Evolutionary conservation across 2,888 invertebrate genomes (phyloP), one percentile per base, ranked within the genome.

Genomic region (Neuroscelio doddi): DNA sequence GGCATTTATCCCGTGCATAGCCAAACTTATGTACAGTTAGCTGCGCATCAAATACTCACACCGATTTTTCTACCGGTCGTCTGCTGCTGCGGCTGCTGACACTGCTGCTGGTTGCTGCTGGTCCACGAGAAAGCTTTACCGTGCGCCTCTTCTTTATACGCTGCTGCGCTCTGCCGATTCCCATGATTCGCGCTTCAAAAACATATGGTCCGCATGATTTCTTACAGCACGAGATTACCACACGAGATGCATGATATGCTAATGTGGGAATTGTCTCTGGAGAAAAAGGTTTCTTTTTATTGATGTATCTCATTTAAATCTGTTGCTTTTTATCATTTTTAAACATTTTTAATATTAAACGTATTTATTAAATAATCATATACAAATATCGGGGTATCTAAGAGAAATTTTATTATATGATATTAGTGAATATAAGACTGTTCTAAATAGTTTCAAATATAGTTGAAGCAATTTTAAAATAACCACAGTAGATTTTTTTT

Each of bases 1-100:
- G 63, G 51, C 56, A 56, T 63, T 56, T 63, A 53, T 53, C 53
- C 64, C 53, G 58, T 55, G 64, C 64, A 58, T 58, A 80, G 79
- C 76, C 78, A 75, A 82, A 82, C 77, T 82, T 80, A 74, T 77
- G 78, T 79, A 82, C 80, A 78, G 79, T 81, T 80, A 77, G 73
- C 76, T 73, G 73, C 75, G 74, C 75, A 73, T 76, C 77, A 64
- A 78, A 78, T 73, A 70, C 74, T 73, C 72, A 56, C 69, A 72
- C 64, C 70, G 65, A 77, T 73, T 75, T 75, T 74, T 74, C 72
- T 69, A 50, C 62, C 64, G 63, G 52, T 38, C 38, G 63, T 53
- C 51, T 34, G 30, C 15, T 16, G 32, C 42, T 46, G 24, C 29
- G 45, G 15, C 4, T 24, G 42, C 42, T 32, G 39, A 50, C 34